A percentile compares a stretch with the other conserved stretches of the same genome.
These are phyloP conservation scores for Apostichopus leukothele DNA, from an alignment of 53 echinoderm and acorn worm genomes.

Conservation along the genomic window DNA sequence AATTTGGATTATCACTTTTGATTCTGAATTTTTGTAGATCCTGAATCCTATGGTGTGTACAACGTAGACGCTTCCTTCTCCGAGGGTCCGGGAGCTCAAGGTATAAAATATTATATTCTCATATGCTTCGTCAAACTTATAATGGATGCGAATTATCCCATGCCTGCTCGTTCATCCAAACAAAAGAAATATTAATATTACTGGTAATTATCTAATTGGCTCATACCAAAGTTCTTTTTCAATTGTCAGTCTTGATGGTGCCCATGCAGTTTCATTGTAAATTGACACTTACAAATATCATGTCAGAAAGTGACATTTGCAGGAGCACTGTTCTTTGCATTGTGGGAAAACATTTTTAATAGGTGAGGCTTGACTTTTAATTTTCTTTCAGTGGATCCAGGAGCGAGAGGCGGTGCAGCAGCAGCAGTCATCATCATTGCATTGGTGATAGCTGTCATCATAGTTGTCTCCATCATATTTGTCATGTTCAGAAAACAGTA, in stretches of 20 bases:
- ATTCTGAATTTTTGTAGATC: background rate
- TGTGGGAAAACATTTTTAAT: background rate
- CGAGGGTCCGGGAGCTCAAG: background rate
- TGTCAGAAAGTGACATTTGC: background rate
- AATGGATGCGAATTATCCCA: too few species aligned
- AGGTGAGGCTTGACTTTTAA: background rate
- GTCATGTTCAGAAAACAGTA: slow-evolving; percentile 61
- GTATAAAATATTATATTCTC: background rate
- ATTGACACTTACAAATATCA: too few species aligned
- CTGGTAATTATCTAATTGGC: too few species aligned
- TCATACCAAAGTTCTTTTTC: too few species aligned
- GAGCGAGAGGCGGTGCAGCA: slow-evolving; percentile 46
- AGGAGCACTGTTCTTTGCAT: background rate
- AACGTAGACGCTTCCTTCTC: background rate
- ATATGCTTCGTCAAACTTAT: too few species aligned
- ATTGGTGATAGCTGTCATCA: slow-evolving; percentile 56
- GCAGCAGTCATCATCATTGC: slow-evolving; percentile 76
- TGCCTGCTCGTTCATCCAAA: too few species aligned
- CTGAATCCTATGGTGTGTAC: background rate
- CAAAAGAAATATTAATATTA: too few species aligned
- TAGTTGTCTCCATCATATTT: slow-evolving; percentile 61
- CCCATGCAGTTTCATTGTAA: too few species aligned
- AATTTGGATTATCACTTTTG: background rate
- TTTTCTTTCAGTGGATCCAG: background rate
- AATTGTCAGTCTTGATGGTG: too few species aligned